Conservation (phyloP, 2,113 vertebrate genomes). For the Dasyprocta punctata region DNA sequence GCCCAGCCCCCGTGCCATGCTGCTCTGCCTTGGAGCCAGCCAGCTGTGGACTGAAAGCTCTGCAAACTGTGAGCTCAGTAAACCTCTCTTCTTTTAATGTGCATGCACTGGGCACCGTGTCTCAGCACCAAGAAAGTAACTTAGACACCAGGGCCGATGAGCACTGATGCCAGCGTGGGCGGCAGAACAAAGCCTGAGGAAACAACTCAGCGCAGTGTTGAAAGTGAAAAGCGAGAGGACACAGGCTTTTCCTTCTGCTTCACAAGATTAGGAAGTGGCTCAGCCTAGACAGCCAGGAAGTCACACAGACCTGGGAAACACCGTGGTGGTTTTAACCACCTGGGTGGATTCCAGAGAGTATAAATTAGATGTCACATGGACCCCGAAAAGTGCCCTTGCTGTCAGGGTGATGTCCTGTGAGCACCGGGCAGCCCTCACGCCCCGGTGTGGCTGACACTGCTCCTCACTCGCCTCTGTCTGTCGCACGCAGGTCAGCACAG, state of each 20-base stretch:
- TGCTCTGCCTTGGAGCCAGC: background rate
- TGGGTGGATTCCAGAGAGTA: background rate
- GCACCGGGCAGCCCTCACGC: fast-evolving
- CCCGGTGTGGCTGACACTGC: background rate
- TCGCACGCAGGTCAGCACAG: background rate
- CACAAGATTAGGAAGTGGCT: background rate
- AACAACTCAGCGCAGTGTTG: background rate
- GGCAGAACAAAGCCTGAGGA: background rate
- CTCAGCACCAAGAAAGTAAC: background rate
- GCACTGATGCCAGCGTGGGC: fast-evolving
- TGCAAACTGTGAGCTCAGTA: background rate
- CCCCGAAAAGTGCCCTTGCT: fast-evolving
- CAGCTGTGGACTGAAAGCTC: too few relatives aligned
- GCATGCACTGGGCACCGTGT: background rate
- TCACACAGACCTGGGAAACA: background rate
- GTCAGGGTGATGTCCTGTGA: fast-evolving
- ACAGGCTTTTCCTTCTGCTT: background rate
- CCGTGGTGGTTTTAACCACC: background rate
- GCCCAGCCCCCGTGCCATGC: background rate
- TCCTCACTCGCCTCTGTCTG: fast-evolving
- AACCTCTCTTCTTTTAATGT: background rate
- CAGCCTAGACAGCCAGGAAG: background rate
- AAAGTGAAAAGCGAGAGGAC: background rate
- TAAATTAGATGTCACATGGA: background rate
- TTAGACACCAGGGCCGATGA: background rate